Evolutionary conservation across 2,113 vertebrate genomes (phyloP).

Genomic region (Pithys albifrons): DNA sequence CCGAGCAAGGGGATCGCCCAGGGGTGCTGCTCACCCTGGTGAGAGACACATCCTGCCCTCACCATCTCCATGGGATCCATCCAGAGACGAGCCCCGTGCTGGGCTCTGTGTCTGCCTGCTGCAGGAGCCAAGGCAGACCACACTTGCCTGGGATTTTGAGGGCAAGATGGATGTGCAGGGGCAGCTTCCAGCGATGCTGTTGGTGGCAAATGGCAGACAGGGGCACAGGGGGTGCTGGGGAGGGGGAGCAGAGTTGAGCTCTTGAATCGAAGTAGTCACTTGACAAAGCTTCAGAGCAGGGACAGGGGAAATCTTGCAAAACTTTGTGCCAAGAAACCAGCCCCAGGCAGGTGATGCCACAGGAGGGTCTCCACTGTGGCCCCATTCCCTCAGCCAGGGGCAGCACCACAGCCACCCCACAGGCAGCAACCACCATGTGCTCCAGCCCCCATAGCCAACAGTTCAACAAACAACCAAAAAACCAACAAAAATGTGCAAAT

Average conservation of each 20-base stretch:
- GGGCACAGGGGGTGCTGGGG: neutral
- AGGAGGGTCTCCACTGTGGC: neutral
- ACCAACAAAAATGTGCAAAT: slow-evolving; percentile 75
- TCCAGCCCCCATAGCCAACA: neutral
- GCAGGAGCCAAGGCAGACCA: neutral
- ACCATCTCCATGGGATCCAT: rapidly evolving
- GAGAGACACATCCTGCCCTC: neutral
- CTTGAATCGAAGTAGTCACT: neutral
- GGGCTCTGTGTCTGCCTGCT: neutral
- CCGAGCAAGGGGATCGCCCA: neutral
- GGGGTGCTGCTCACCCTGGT: rapidly evolving
- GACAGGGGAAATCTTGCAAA: neutral
- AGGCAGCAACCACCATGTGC: rapidly evolving
- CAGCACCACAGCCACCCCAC: neutral
- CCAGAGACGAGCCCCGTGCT: rapidly evolving
- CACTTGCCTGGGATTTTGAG: neutral
- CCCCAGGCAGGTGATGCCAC: neutral
- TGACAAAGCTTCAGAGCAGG: neutral
- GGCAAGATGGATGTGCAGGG: rapidly evolving
- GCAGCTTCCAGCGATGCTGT: neutral
- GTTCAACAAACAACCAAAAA: neutral
- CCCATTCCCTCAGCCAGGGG: neutral
- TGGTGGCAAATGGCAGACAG: neutral
- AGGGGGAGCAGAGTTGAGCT: neutral
- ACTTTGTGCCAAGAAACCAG: neutral